A percentile compares a stretch with the other conserved stretches of the same genome.
phyloP scores from a whole-genome alignment of 2,797 vertebrate genomes.

The Hybognathus amarus region DNA sequence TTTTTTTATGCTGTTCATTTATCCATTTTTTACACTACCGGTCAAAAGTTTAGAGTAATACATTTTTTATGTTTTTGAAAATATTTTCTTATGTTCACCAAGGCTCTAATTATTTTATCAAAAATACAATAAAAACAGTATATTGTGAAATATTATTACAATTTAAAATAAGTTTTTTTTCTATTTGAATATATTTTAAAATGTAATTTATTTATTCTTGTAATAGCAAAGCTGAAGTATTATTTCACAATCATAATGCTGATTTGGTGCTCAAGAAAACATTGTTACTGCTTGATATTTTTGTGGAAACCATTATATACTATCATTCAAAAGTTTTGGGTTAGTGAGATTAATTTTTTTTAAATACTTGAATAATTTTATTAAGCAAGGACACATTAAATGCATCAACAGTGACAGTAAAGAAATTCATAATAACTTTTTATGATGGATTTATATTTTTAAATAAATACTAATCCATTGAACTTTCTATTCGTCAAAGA shows the following conservation, averaged over 20 bases:
- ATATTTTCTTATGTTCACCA: neutral
- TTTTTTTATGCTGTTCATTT: neutral
- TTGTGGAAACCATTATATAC: neutral
- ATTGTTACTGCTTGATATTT: neutral
- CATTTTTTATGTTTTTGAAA: neutral
- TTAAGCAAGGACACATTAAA: neutral
- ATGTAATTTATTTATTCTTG: neutral
- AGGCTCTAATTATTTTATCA: neutral
- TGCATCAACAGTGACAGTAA: neutral
- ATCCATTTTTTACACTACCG: neutral
- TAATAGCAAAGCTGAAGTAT: neutral
- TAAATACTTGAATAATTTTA: neutral
- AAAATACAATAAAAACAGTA: neutral
- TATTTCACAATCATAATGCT: neutral
- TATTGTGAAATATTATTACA: neutral
- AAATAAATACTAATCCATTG: neutral
- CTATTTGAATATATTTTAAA: neutral
- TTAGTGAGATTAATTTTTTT: neutral
- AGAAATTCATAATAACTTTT: neutral
- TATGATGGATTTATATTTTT: neutral
- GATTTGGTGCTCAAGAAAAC: neutral
- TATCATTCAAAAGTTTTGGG: neutral
- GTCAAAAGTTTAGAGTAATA: neutral
- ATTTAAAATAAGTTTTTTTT: neutral
- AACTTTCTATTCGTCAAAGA: neutral